Conservation (phyloP, 2,888 invertebrate species). For the Nemotelus nigrinus region DNA sequence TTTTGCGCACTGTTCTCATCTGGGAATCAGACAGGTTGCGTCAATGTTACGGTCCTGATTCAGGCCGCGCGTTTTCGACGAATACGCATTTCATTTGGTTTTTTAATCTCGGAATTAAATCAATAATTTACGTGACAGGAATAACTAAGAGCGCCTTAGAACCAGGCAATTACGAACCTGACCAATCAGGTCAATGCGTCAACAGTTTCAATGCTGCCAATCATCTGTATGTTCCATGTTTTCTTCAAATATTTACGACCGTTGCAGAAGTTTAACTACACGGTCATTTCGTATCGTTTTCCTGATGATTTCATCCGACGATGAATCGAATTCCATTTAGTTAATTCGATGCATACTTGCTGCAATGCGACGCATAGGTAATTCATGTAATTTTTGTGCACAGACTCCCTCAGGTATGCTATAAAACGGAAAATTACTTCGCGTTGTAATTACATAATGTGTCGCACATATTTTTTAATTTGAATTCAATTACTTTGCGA, state of each 20-base stretch:
- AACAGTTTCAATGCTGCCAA: conserved; percentile 19
- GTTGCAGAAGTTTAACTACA: not conserved
- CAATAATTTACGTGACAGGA: conserved; percentile 52
- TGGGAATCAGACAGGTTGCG: too few relatives aligned
- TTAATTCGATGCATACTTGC: not conserved
- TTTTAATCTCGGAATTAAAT: conserved; percentile 51
- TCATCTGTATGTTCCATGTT: not conserved
- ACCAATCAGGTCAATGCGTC: conserved; percentile 27
- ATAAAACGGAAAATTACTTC: conserved; percentile 11
- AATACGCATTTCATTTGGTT: not conserved
- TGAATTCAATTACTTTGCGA: conserved; percentile 34
- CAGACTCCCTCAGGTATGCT: conserved; percentile 23
- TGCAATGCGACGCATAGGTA: conserved; percentile 8
- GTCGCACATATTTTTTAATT: conserved; percentile 43
- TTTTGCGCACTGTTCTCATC: too few relatives aligned
- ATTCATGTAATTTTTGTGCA: not conserved
- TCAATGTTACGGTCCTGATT: not conserved
- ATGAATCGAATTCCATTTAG: conserved; percentile 15
- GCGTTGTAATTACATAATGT: conserved; percentile 28
- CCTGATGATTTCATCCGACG: conserved; percentile 13
- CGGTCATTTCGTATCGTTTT: not conserved
- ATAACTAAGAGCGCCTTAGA: conserved; percentile 46
- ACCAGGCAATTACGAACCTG: conserved; percentile 18
- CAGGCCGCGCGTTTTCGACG: conserved; percentile 1
- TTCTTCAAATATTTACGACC: conserved; percentile 28